Conservation (phyloP, 1,140 invertebrate species). For the Pseudomyrmex dendroicus region DNA sequence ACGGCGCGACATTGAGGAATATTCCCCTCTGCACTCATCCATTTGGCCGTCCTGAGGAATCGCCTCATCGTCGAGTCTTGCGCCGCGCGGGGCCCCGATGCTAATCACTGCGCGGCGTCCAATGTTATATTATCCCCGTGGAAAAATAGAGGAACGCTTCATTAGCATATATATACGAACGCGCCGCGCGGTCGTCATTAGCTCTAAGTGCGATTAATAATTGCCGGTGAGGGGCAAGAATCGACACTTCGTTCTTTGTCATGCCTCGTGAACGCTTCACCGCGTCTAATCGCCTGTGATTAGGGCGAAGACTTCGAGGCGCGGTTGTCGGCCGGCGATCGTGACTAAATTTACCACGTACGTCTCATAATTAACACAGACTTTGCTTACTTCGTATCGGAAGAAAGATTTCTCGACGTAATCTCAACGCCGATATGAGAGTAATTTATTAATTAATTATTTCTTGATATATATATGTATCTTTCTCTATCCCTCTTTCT, state of each 20-base stretch:
- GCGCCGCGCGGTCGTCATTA: constrained; percentile 68
- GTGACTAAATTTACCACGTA: constrained; percentile 30
- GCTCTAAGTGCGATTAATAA: constrained; percentile 74
- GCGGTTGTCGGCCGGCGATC: constrained; percentile 48
- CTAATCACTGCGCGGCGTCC: constrained; percentile 69
- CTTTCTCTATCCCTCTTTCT: background rate
- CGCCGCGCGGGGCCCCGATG: constrained; percentile 59
- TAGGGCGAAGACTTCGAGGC: constrained; percentile 68
- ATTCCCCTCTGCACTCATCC: constrained; percentile 71
- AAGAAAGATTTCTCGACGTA: background rate
- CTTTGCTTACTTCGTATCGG: background rate
- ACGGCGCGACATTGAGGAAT: constrained; percentile 74
- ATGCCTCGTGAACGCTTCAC: constrained; percentile 41
- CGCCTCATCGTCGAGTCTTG: constrained; percentile 51
- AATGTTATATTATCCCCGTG: constrained; percentile 68
- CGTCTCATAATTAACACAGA: constrained; percentile 15
- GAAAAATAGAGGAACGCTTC: constrained; percentile 70
- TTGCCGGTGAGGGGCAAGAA: constrained; percentile 68
- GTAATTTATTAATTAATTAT: constrained; percentile 17
- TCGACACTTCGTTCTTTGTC: constrained; percentile 71
- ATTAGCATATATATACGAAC: constrained; percentile 71
- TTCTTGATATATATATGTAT: no score
- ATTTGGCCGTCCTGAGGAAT: constrained; percentile 56
- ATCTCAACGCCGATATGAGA: background rate
- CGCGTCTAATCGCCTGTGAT: constrained; percentile 68